Conservation (phyloP, 2,888 invertebrate genomes). For the Beris morrisii region DNA sequence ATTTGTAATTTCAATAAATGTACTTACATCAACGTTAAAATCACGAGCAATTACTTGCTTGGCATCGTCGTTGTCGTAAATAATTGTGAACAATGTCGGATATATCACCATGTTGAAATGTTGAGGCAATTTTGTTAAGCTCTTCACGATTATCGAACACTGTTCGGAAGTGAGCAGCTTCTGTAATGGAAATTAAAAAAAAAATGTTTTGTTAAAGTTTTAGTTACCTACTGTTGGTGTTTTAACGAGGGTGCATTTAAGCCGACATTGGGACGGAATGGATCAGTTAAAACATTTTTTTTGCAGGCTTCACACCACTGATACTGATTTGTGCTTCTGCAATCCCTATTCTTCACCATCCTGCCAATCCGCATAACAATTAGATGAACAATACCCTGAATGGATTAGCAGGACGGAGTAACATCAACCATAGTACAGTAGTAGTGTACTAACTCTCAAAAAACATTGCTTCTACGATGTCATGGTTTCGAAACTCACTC, state of each 20-base stretch:
- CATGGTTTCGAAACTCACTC: too few relatives aligned
- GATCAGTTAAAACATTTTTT: not conserved
- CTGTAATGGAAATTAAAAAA: conserved; percentile 40
- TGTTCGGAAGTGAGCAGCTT: conserved; percentile 54
- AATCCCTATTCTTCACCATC: too few relatives aligned
- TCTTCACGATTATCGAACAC: conserved; percentile 53
- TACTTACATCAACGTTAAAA: conserved; percentile 54
- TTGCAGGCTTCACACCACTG: not conserved
- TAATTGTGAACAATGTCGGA: conserved; percentile 54
- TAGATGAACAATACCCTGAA: too few relatives aligned
- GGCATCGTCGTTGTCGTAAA: conserved; percentile 52
- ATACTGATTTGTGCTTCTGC: too few relatives aligned
- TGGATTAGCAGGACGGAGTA: too few relatives aligned
- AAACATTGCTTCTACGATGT: too few relatives aligned
- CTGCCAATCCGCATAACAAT: too few relatives aligned
- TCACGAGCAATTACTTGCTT: conserved; percentile 52
- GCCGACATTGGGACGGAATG: not conserved
- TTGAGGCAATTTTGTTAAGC: conserved; percentile 53
- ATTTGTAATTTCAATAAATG: not conserved
- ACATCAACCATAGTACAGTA: too few relatives aligned
- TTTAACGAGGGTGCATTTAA: not conserved
- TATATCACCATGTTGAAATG: conserved; percentile 54
- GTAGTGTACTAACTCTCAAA: too few relatives aligned
- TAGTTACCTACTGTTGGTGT: too few relatives aligned
- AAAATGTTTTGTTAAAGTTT: not conserved